These are phyloP conservation scores for Gadus chalcogrammus DNA, from an alignment of 2,113 vertebrate genomes.

Conservation along the genomic window DNA sequence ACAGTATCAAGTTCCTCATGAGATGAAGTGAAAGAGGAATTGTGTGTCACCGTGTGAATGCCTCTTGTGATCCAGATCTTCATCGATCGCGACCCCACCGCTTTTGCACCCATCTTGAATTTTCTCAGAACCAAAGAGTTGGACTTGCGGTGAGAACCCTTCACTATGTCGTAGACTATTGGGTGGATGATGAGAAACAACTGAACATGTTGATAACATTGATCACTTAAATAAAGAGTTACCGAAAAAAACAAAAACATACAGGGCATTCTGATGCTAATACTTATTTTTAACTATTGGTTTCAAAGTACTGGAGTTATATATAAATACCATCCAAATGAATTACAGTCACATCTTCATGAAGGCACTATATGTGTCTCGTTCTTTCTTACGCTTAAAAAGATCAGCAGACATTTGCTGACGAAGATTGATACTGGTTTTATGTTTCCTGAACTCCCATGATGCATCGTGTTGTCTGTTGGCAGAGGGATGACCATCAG, in stretches of 20 bases:
- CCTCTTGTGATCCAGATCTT: conserved; percentile 83
- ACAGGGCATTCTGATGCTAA: no score
- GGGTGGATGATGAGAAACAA: neutral
- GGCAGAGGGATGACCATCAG: conserved; percentile 92
- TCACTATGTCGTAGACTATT: neutral
- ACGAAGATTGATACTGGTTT: no score
- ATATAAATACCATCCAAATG: no score
- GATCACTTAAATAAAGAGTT: no score
- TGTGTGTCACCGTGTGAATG: neutral
- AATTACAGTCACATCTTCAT: no score
- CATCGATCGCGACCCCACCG: conserved; percentile 96
- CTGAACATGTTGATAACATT: no score
- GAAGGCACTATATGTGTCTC: no score
- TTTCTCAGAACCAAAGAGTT: conserved; percentile 98
- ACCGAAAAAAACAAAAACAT: no score
- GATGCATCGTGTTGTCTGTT: conserved; percentile 22
- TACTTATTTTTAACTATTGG: no score
- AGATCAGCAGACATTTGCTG: no score
- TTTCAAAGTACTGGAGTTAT: no score
- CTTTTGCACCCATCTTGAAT: conserved; percentile 98
- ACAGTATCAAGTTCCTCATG: neutral
- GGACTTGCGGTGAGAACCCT: conserved; percentile 80
- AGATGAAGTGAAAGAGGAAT: neutral
- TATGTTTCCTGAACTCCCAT: neutral
- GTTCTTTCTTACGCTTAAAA: no score